These are phyloP conservation scores for Fabriciana adippe DNA, from an alignment of 2,888 invertebrate genomes.

Conservation along the genomic window DNA sequence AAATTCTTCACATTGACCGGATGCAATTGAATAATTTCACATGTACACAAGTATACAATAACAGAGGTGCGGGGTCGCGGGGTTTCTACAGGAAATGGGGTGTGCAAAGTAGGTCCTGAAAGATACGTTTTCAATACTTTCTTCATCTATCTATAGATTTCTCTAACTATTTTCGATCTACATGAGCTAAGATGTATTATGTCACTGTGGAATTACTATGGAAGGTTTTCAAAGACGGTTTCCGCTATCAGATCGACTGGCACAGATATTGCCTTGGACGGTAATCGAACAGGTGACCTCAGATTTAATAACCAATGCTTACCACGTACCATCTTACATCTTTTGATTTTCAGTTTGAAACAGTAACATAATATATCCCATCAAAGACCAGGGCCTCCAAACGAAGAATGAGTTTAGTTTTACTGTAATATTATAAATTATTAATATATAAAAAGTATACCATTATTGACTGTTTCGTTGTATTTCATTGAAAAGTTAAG, in stretches of 20 bases:
- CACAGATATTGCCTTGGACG: no score
- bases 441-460: background rate
- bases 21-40: background rate
- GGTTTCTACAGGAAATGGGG: constrained; percentile 25
- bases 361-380: constrained; percentile 6
- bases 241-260: no score
- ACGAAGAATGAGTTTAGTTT: background rate
- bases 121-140: constrained; percentile 16
- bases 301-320: no score
- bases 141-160: constrained; percentile 35
- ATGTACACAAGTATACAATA: constrained; percentile 32
- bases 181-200: constrained; percentile 8
- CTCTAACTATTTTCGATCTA: constrained; percentile 26
- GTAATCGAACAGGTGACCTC: no score
- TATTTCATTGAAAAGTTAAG: background rate
- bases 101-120: constrained; percentile 18
- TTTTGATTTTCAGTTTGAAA: background rate
- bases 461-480: constrained; percentile 4
- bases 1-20: constrained; percentile 8
- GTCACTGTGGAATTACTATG: background rate
- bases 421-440: background rate
- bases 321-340: no score
- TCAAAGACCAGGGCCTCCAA: constrained; percentile 16
- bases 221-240: no score
- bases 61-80: constrained; percentile 39